Percentiles rank a stretch among this genome's conserved stretches.
phyloP scores from a whole-genome alignment of 2,797 vertebrate genomes.

The Pseudomugil tenellus region DNA sequence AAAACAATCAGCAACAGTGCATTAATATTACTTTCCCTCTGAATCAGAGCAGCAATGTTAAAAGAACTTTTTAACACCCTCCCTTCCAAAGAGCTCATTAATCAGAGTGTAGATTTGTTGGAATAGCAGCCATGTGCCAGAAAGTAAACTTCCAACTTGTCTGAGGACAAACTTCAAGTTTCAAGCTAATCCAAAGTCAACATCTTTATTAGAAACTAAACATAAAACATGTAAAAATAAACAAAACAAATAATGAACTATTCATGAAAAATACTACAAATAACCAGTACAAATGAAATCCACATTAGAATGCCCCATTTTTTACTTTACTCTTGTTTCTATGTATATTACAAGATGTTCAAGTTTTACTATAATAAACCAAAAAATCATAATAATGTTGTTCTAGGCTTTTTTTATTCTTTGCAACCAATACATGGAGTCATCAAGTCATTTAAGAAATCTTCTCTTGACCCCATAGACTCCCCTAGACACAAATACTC shows the following conservation, averaged over 20 bases:
- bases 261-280: neutral
- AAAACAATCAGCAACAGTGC: constrained; percentile 5
- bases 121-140: neutral
- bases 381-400: neutral
- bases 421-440: neutral
- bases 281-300: too few species aligned
- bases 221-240: neutral
- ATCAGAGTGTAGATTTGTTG: neutral
- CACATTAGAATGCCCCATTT: too few species aligned
- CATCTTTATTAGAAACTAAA: neutral
- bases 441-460: constrained; percentile 19
- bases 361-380: neutral
- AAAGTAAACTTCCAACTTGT: neutral
- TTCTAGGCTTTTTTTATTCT: neutral
- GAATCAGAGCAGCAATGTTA: neutral
- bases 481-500: constrained; percentile 3
- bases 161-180: neutral
- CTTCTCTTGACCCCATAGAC: neutral
- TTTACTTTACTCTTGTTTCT: neutral
- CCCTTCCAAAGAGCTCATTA: neutral
- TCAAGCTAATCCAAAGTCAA: neutral
- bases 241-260: neutral
- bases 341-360: too few species aligned
- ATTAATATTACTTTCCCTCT: neutral
- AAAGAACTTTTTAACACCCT: neutral